Percentiles rank a stretch among this genome's conserved stretches.
These are phyloP conservation scores for Metacarcinus magister DNA, from an alignment of 2,888 invertebrate species.

Conservation along the genomic window DNA sequence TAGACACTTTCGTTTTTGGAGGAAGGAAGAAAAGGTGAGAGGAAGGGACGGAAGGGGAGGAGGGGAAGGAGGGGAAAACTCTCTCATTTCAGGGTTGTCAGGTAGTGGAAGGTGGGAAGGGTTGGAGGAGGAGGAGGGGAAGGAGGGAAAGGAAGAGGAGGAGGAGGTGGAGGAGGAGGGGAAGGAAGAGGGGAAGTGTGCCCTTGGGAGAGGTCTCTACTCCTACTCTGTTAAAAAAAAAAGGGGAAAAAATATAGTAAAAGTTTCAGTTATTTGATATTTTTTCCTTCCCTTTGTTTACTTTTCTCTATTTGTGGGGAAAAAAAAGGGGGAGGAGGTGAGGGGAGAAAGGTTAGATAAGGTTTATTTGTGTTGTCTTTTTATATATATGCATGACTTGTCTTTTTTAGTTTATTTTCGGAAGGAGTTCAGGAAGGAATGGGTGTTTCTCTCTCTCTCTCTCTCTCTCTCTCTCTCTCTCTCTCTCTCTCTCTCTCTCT, in stretches of 20 bases:
- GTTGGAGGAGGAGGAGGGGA: background rate
- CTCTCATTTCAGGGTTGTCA: background rate
- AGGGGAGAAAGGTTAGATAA: background rate
- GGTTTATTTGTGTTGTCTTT: background rate
- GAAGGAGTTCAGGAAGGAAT: no score
- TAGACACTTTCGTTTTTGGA: background rate
- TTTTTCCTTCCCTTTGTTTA: background rate
- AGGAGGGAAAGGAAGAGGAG: background rate
- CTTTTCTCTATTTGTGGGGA: background rate
- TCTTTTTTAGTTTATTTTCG: background rate
- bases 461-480: conserved; percentile 9
- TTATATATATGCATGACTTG: background rate
- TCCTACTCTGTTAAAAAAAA: background rate
- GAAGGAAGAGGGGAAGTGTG: background rate
- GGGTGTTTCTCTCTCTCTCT: no score
- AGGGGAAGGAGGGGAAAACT: background rate
- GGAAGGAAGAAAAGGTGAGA: background rate
- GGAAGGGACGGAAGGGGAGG: background rate
- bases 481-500: conserved; percentile 10
- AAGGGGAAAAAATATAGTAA: background rate
- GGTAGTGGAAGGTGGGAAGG: background rate
- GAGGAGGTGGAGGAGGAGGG: background rate
- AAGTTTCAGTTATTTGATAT: background rate
- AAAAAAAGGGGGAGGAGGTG: background rate
- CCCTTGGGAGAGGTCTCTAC: background rate